Evolutionary conservation across 1,140 invertebrate genomes (phyloP).

Genomic region (Gryllus bimaculatus): DNA sequence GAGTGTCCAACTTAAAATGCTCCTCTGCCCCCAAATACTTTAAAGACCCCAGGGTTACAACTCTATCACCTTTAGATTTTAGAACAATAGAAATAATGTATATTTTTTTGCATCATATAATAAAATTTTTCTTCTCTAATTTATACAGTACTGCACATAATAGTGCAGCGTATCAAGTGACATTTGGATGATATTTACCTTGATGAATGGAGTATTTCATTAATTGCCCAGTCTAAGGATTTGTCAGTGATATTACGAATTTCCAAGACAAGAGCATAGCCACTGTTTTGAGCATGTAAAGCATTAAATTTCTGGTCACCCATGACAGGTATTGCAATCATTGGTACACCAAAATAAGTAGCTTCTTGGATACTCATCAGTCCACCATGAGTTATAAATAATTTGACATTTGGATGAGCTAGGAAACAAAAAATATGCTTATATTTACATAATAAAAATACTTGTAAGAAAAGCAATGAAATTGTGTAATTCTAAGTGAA

Average conservation of each 20-base stretch:
- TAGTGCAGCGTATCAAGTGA: no score
- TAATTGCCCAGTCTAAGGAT: conserved; percentile 13
- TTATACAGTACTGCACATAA: no score
- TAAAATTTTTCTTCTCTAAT: no score
- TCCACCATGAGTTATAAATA: conserved; percentile 39
- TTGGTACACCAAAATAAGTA: conserved; percentile 32
- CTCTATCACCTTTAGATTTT: no score
- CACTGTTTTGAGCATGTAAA: neutral
- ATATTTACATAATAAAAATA: no score
- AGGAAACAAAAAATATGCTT: neutral
- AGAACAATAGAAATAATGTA: no score
- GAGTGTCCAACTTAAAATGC: no score
- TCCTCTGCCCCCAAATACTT: no score
- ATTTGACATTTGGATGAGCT: conserved; percentile 30
- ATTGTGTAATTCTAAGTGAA: no score
- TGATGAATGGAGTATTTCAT: neutral
- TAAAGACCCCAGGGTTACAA: no score
- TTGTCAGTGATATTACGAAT: conserved; percentile 11
- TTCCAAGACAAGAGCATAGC: conserved; percentile 9
- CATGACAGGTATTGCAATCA: conserved; percentile 31
- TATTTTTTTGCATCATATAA: no score
- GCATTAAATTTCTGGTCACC: conserved; percentile 18
- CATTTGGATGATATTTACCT: neutral
- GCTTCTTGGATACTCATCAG: conserved; percentile 34
- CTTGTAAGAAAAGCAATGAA: no score